Evolutionary conservation across 2,113 vertebrate species (phyloP), one percentile per base, ranked within the genome.

Genomic region (Silurus glanis): DNA sequence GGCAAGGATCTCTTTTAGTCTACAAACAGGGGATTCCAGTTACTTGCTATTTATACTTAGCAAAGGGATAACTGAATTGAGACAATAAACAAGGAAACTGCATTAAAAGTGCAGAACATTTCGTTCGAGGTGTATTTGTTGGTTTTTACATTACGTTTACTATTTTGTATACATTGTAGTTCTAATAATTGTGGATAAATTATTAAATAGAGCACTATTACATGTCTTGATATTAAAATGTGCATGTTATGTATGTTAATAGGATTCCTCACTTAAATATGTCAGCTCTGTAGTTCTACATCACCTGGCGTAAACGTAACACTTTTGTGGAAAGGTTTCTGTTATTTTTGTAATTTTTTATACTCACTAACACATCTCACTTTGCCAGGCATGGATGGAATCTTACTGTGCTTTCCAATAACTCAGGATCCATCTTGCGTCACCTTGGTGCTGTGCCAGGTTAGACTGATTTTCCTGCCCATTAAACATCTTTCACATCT

Each of bases 371-470:
- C 56, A 45, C 25, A 12, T 49, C 45, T 81, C n/a, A 61, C 28
- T 53, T 83, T 67, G 0, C 53, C 85, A 97, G 97, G 94, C 97
- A 97, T 89, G 97, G 97, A 91, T 97, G 97, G 97, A 97, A 97
- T 94, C 96, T 97, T 87, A 97, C 96, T 89, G 96, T 97, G 94
- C 96, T 97, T 95, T 96, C 97, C 91, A 97, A 97, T 95, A 97
- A 97, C 94, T 96, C 96, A 89, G 96, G 96, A 92, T 97, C 97
- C 95, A 97, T 97, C 95, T 95, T 97, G 94, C 96, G 96, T 93
- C 96, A 97, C 92, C 96, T 97, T 92, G 97, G 97, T 96, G 96
- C 97, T 97, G 96, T 97, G 93, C 96, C 97, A 95, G 97, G 97
- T 97, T 93, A 56, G 80, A 25, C 53, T 21, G 14, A 64, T 51